Percentiles rank a stretch among this genome's conserved stretches.
Conservation (phyloP, 2,888 invertebrate species). For the Himalopsyche tibetana region DNA sequence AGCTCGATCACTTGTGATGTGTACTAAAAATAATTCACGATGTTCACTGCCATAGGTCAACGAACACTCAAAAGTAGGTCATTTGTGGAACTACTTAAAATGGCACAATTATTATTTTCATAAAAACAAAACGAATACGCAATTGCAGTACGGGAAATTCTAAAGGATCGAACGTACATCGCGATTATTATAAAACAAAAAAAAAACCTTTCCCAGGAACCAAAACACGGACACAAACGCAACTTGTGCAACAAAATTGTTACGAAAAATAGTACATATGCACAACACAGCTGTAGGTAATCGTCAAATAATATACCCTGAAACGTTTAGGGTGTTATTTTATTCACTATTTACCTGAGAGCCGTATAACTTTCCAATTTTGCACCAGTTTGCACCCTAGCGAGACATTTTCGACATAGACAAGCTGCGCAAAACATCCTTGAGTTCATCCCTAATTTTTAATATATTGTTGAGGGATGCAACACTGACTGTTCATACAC, state of each 20-base stretch:
- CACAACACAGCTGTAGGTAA: neutral
- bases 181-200: neutral
- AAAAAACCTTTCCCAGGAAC: neutral
- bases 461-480: too few relatives aligned
- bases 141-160: neutral
- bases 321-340: neutral
- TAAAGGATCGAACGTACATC: neutral
- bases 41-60: constrained; percentile 76
- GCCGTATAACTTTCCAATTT: neutral
- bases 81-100: constrained; percentile 68
- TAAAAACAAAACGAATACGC: too few relatives aligned
- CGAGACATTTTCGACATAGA: constrained; percentile 56
- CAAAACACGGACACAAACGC: constrained; percentile 22
- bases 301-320: neutral
- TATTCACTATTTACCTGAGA: constrained; percentile 47
- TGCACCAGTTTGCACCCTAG: constrained; percentile 30
- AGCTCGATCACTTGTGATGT: constrained; percentile 49
- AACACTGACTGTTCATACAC: too few relatives aligned
- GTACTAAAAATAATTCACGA: constrained; percentile 67
- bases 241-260: neutral
- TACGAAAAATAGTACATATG: neutral
- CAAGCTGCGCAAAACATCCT: constrained; percentile 46
- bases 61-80: constrained; percentile 76
- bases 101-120: neutral
- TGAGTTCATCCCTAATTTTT: neutral